Evolutionary conservation across 2,888 invertebrate species (phyloP).

Genomic region (Habrosyne pyritoides): DNA sequence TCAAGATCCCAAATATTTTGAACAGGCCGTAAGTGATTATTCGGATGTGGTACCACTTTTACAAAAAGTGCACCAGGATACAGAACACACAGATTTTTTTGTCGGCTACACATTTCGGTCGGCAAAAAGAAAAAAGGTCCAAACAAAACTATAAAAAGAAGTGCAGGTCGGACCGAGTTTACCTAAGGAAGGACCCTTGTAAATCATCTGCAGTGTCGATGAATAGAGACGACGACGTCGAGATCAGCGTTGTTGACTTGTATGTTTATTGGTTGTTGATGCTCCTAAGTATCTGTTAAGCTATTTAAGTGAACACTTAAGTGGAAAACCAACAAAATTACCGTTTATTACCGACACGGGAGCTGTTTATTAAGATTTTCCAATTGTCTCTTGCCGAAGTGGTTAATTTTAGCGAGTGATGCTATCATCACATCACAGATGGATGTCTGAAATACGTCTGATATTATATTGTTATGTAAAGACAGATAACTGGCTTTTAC

Average conservation of each 20-base stretch:
- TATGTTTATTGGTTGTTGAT: conserved; percentile 78
- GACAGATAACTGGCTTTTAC: conserved; percentile 20
- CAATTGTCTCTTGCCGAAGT: background rate
- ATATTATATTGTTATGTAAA: conserved; percentile 14
- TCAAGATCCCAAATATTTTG: conserved; percentile 81
- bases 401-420: conserved; percentile 16
- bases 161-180: conserved; percentile 76
- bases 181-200: conserved; percentile 83
- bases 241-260: conserved; percentile 77
- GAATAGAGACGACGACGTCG: conserved; percentile 71
- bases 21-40: conserved; percentile 79
- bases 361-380: background rate
- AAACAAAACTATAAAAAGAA: conserved; percentile 81
- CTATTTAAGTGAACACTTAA: conserved; percentile 68
- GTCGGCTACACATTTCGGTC: conserved; percentile 73
- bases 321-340: conserved; percentile 40
- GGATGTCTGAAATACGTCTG: conserved; percentile 8
- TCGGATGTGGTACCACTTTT: conserved; percentile 81
- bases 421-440: background rate
- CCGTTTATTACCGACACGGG: conserved; percentile 19
- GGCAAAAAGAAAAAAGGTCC: conserved; percentile 76
- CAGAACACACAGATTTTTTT: conserved; percentile 76
- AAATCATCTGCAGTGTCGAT: conserved; percentile 78
- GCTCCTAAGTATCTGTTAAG: conserved; percentile 77
- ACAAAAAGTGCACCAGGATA: conserved; percentile 81